phyloP scores from a whole-genome alignment of 1,140 invertebrate genomes.

The Plodia interpunctella region DNA sequence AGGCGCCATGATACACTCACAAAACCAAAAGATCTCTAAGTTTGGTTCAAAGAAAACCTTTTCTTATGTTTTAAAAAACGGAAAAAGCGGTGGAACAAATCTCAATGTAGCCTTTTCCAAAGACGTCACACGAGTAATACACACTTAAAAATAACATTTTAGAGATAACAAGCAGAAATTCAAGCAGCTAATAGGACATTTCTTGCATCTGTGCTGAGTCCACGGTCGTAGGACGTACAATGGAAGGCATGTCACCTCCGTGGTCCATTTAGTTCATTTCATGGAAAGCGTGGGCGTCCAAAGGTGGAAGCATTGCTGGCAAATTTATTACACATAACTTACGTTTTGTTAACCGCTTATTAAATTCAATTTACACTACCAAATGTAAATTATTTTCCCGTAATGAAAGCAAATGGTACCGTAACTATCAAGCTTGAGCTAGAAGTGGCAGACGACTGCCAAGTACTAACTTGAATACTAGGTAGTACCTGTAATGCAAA shows the following conservation, averaged over 20 bases:
- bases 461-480: too few species aligned
- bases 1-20: neutral
- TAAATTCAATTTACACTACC: neutral
- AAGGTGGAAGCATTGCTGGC: neutral
- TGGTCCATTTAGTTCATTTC: neutral
- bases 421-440: neutral
- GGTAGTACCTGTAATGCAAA: too few species aligned
- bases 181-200: constrained; percentile 40
- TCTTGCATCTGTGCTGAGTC: constrained; percentile 27
- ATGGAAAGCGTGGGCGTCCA: constrained; percentile 1
- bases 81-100: too few species aligned
- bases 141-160: neutral
- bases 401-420: neutral
- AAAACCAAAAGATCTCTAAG: neutral
- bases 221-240: constrained; percentile 43
- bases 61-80: too few species aligned
- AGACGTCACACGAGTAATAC: too few species aligned
- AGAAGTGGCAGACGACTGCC: too few species aligned
- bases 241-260: constrained; percentile 28
- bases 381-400: neutral
- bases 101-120: too few species aligned
- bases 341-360: neutral
- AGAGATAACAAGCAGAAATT: neutral
- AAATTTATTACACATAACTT: neutral
- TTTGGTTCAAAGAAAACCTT: too few species aligned